phyloP scores from a whole-genome alignment of 2,797 vertebrate genomes.

The Chiloscyllium punctatum region DNA sequence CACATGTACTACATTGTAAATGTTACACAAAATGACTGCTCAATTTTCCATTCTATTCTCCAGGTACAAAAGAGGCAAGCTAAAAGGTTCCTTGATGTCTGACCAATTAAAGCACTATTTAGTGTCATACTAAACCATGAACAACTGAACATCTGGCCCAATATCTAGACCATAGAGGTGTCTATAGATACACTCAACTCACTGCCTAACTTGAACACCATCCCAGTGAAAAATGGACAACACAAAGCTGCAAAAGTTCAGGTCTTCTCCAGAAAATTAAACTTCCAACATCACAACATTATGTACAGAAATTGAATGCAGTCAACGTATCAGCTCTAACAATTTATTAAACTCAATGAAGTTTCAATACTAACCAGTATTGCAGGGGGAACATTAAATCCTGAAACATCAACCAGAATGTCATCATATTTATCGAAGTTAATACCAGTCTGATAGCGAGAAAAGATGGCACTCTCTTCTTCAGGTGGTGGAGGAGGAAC shows the following conservation, averaged over 20 bases:
- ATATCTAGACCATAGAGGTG: no score
- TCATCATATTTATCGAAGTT: slow-evolving; percentile 93
- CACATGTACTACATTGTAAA: no score
- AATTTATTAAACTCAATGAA: background rate
- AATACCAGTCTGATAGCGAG: slow-evolving; percentile 74
- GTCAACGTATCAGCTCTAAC: background rate
- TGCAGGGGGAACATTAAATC: slow-evolving; percentile 68
- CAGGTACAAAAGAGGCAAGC: no score
- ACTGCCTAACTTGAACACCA: background rate
- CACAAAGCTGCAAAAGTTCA: background rate
- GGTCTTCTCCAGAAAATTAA: no score
- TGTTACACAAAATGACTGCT: no score
- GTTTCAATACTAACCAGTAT: slow-evolving; percentile 65
- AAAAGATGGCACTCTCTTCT: slow-evolving; percentile 75
- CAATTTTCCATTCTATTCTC: no score
- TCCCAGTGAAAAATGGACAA: background rate
- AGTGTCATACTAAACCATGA: no score
- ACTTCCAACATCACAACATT: background rate
- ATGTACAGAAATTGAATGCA: background rate
- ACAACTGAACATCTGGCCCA: no score
- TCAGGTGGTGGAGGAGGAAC: slow-evolving; percentile 78
- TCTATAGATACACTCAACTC: background rate
- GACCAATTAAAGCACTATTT: no score
- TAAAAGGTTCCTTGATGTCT: no score
- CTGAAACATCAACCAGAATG: slow-evolving; percentile 76